Conservation (phyloP, 2,113 vertebrate genomes). For the Ophthalmolycus amberensis region DNA sequence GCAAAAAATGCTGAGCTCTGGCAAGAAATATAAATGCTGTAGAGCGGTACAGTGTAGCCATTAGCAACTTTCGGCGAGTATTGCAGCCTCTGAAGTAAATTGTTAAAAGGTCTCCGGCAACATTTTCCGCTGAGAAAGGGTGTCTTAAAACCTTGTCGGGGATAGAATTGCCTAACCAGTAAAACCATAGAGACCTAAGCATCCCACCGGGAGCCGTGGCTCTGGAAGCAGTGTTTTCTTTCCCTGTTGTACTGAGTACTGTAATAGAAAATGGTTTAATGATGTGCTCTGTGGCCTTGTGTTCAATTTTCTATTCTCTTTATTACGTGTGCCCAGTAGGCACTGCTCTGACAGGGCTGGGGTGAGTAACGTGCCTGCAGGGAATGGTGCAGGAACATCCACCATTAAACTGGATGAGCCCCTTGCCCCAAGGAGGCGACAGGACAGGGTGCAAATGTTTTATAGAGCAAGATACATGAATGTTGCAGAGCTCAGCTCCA, state of each 20-base stretch:
- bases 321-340: conserved; percentile 62
- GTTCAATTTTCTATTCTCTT: conserved; percentile 74
- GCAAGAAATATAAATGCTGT: conserved; percentile 1
- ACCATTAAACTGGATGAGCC: conserved; percentile 62
- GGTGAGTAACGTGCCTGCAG: conserved; percentile 66
- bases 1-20: conserved; percentile 1
- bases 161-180: conserved; percentile 37
- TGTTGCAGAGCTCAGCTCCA: conserved; percentile 46
- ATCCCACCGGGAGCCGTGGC: conserved; percentile 35
- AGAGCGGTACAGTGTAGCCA: neutral
- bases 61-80: conserved; percentile 9
- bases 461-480: conserved; percentile 15
- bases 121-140: conserved; percentile 35
- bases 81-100: conserved; percentile 32
- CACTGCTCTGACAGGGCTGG: conserved; percentile 42
- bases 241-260: conserved; percentile 40
- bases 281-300: conserved; percentile 64
- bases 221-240: conserved; percentile 47
- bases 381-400: conserved; percentile 59
- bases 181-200: conserved; percentile 46
- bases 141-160: conserved; percentile 36
- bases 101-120: conserved; percentile 29
- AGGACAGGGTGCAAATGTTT: conserved; percentile 34
- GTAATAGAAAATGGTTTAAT: conserved; percentile 72
- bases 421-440: conserved; percentile 32